phyloP scores from a whole-genome alignment of 2,113 vertebrate species.

The Antennarius striatus region DNA sequence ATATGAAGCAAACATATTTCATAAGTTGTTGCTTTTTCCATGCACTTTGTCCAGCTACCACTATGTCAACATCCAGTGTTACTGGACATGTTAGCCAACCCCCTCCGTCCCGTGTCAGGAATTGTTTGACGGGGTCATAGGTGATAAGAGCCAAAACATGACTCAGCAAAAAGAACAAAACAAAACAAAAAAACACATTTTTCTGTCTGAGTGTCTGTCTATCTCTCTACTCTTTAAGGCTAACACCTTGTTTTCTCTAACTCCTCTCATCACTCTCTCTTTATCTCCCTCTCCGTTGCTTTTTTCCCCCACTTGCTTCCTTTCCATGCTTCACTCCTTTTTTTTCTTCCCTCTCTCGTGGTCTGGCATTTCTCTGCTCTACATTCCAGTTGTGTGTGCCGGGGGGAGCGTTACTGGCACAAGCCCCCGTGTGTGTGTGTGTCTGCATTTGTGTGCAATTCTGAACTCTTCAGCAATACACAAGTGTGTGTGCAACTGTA shows the following conservation, averaged over 20 bases:
- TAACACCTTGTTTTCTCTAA: constrained; percentile 12
- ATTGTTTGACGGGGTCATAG: constrained; percentile 52
- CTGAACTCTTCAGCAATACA: constrained; percentile 22
- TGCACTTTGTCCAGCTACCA: too few species aligned
- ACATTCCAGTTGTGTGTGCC: constrained; percentile 64
- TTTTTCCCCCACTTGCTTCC: constrained; percentile 34
- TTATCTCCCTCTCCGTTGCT: constrained; percentile 35
- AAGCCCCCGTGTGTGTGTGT: constrained; percentile 17
- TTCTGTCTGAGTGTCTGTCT: not conserved
- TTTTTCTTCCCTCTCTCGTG: constrained; percentile 30
- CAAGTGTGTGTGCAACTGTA: constrained; percentile 13
- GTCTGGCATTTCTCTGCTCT: constrained; percentile 67
- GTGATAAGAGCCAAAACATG: constrained; percentile 27
- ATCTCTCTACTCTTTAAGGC: constrained; percentile 1
- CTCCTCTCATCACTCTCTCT: constrained; percentile 3
- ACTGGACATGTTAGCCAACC: not conserved
- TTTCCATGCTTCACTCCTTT: constrained; percentile 21
- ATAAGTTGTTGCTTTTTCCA: too few species aligned
- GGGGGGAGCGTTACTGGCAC: constrained; percentile 20
- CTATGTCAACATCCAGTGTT: not conserved
- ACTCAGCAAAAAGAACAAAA: constrained; percentile 61
- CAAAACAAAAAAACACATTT: constrained; percentile 28
- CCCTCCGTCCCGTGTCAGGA: constrained; percentile 30
- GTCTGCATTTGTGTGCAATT: constrained; percentile 20
- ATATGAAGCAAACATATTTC: too few species aligned